Percentiles rank a stretch among this genome's conserved stretches.
These are phyloP conservation scores for Encarsia formosa DNA, from an alignment of 2,888 invertebrate genomes.

Conservation along the genomic window DNA sequence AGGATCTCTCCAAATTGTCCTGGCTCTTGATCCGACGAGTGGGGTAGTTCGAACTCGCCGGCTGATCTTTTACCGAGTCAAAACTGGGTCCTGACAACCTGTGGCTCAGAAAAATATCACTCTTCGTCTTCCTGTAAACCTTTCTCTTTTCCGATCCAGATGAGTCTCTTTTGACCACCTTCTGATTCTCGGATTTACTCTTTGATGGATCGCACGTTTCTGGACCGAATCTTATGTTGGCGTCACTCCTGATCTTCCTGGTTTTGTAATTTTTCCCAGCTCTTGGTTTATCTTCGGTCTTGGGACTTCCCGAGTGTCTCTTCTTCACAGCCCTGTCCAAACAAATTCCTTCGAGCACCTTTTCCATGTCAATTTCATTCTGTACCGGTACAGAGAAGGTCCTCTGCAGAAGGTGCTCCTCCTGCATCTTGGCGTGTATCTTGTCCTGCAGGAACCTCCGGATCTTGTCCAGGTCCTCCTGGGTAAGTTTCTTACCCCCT, in stretches of 20 bases:
- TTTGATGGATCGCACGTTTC: neutral
- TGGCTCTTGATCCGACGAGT: constrained; percentile 34
- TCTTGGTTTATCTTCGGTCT: neutral
- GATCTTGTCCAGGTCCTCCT: constrained; percentile 35
- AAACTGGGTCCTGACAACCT: constrained; percentile 19
- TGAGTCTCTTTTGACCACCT: constrained; percentile 28
- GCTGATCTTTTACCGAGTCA: constrained; percentile 33
- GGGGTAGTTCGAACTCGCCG: constrained; percentile 13
- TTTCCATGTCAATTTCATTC: neutral
- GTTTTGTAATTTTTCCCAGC: constrained; percentile 33
- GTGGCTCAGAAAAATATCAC: constrained; percentile 37
- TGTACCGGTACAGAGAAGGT: constrained; percentile 1
- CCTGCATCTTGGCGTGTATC: constrained; percentile 37
- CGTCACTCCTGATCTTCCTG: constrained; percentile 40
- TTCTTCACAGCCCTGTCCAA: constrained; percentile 28
- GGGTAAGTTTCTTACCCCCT: constrained; percentile 9
- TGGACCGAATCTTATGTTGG: constrained; percentile 29
- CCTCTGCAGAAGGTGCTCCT: constrained; percentile 25
- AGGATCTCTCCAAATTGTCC: constrained; percentile 40
- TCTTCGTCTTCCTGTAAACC: constrained; percentile 41
- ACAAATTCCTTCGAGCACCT: neutral
- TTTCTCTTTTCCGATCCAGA: constrained; percentile 37
- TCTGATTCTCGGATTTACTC: constrained; percentile 21
- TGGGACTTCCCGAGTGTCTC: constrained; percentile 33
- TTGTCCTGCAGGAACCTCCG: constrained; percentile 35